Base-by-base conservation (phyloP, 2,888 invertebrate genomes). In the Drosophila eohydei region DNA sequence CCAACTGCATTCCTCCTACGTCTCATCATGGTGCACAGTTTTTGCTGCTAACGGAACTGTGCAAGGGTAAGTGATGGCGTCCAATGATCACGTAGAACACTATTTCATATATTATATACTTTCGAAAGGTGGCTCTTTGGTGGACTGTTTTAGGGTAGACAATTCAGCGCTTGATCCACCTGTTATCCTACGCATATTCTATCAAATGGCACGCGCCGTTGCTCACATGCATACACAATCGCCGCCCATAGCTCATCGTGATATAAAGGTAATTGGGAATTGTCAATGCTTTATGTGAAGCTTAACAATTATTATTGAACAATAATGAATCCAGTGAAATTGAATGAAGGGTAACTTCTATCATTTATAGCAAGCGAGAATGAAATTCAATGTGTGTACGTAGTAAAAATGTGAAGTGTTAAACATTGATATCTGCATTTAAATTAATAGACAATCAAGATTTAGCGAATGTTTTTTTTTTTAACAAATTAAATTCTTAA, bases 161-260 rank as follows among this genome's bases (percentile, higher is more conserved):
- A 83, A 68, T 28, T 41, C 57, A 2, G 16, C 87, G 1, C 57
- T 93, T 7, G 92, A 93, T 40, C 92, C 93, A 3, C 80, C 95
- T 46, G 95, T 95, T 67, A 95, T 97, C 65, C 94, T 97, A 82
- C 95, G 95, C 91, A 95, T 99, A 76, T 97, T 98, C 93, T 98
- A 98, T 93, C 98, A 99, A 93, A 96, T 97, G 26, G 96, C 97
- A 85, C 95, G 95, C 79, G 97, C 98, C 41, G 97, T 99, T 12
- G 96, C 97, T 80, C 98, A 98, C 91, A 96, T 99, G 96, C 99
- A 99, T 92, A 95, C 94, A 44, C 97, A 97, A 93, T 94, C 94
- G 51, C 97, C 98, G 44, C 96, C 98, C n/a, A 96, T 99, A 71
- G 96, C 97, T 52, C 99, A 99, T 93, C 94, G 99, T 89, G 99